These are phyloP conservation scores for Eciton burchellii DNA, from an alignment of 1,140 invertebrate genomes.

Conservation along the genomic window DNA sequence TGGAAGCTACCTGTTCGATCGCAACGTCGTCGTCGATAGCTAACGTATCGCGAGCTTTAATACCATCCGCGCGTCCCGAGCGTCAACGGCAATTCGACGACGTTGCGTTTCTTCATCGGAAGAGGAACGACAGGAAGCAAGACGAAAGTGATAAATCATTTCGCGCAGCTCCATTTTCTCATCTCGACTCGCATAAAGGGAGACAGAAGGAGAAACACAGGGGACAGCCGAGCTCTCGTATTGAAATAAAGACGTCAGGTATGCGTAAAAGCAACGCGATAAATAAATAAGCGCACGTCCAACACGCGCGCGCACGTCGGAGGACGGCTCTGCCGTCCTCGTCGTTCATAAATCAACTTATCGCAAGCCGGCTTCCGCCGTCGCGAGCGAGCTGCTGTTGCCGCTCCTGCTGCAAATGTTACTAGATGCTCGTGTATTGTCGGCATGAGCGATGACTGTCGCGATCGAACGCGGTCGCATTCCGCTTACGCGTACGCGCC, in stretches of 20 bases:
- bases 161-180: slow-evolving; percentile 5
- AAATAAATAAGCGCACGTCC: slow-evolving; percentile 44
- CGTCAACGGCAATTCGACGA: slow-evolving; percentile 24
- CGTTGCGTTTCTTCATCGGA: slow-evolving; percentile 4
- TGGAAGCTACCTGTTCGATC: slow-evolving; percentile 46
- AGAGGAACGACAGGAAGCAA: background rate
- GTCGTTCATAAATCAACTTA: slow-evolving; percentile 55
- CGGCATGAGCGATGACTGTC: background rate
- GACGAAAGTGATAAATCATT: slow-evolving; percentile 41
- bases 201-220: too few species aligned
- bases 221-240: too few species aligned
- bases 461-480: slow-evolving; percentile 14
- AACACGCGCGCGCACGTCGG: slow-evolving; percentile 5
- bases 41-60: slow-evolving; percentile 16
- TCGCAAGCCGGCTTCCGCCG: slow-evolving; percentile 37
- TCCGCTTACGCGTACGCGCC: slow-evolving; percentile 4
- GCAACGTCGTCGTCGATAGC: slow-evolving; percentile 12
- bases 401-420: background rate
- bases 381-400: background rate
- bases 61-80: background rate
- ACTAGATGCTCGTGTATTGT: slow-evolving; percentile 1
- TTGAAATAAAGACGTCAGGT: slow-evolving; percentile 30
- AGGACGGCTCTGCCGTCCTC: slow-evolving; percentile 12
- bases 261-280: slow-evolving; percentile 14
- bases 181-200: background rate